A percentile compares a stretch with the other conserved stretches of the same genome.
These are phyloP conservation scores for Nebria ingens DNA, from an alignment of 1,140 invertebrate species.

Conservation along the genomic window DNA sequence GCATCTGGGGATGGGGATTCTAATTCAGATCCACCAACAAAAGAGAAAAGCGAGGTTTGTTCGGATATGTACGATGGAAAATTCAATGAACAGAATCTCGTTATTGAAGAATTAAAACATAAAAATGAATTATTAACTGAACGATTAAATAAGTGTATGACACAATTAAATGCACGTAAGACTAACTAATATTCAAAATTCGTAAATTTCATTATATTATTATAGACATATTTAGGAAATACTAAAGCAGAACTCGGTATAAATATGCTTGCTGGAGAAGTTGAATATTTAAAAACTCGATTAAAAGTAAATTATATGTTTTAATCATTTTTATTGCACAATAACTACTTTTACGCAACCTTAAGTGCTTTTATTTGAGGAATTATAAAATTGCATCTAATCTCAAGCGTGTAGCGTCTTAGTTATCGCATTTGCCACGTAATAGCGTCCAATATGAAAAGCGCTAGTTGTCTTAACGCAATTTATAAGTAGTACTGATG, in stretches of 20 bases:
- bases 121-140: background rate
- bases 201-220: background rate
- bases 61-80: background rate
- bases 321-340: too few species aligned
- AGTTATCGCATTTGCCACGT: too few species aligned
- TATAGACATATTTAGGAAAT: slow-evolving; percentile 1
- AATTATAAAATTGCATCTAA: background rate
- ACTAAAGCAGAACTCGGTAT: background rate
- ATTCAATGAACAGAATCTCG: background rate
- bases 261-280: background rate
- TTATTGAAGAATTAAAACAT: background rate
- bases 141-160: background rate
- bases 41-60: background rate
- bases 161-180: background rate
- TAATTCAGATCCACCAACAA: background rate
- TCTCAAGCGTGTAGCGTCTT: too few species aligned
- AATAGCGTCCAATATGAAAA: too few species aligned
- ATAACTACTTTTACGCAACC: too few species aligned
- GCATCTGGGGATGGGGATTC: background rate
- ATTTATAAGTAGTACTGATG: too few species aligned
- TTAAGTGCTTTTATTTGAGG: too few species aligned
- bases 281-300: background rate
- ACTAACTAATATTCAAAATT: background rate
- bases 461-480: too few species aligned
- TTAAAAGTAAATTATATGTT: background rate